Conservation (phyloP, 2,113 vertebrate species). For the Pomatostomus ruficeps region DNA sequence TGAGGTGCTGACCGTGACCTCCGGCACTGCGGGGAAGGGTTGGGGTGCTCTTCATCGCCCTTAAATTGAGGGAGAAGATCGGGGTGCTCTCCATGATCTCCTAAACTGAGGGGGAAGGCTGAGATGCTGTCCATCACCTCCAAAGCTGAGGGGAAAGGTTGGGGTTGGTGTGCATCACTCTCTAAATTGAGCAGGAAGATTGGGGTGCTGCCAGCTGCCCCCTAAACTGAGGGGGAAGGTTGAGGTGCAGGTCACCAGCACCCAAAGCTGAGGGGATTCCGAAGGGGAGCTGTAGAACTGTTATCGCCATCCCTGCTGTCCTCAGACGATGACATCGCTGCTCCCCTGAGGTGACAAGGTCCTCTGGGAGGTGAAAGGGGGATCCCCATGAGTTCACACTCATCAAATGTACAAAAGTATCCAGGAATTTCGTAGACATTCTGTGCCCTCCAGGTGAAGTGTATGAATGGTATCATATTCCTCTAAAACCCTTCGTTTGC, state of each 20-base stretch:
- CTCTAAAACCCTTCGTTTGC: not conserved
- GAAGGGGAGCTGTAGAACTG: not conserved
- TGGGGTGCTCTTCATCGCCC: not conserved
- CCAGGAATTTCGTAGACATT: not conserved
- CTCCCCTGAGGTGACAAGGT: no score
- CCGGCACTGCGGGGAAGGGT: fast-evolving
- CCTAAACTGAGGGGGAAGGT: fast-evolving
- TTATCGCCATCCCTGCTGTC: fast-evolving
- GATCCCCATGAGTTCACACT: fast-evolving
- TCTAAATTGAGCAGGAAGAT: fast-evolving
- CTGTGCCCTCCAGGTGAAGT: fast-evolving
- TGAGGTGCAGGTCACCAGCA: fast-evolving
- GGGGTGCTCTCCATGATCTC: fast-evolving
- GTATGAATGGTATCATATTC: not conserved
- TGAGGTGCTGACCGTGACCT: fast-evolving
- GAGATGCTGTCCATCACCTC: not conserved
- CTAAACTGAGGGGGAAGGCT: fast-evolving
- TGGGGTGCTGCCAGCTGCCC: not conserved
- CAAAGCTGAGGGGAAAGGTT: fast-evolving
- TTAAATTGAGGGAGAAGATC: no score
- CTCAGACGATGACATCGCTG: fast-evolving
- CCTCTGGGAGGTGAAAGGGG: no score
- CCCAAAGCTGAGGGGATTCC: not conserved
- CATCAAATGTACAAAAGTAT: not conserved
- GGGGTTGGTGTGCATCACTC: fast-evolving